phyloP scores from a whole-genome alignment of 2,797 vertebrate species.

The Epinephelus awoara region DNA sequence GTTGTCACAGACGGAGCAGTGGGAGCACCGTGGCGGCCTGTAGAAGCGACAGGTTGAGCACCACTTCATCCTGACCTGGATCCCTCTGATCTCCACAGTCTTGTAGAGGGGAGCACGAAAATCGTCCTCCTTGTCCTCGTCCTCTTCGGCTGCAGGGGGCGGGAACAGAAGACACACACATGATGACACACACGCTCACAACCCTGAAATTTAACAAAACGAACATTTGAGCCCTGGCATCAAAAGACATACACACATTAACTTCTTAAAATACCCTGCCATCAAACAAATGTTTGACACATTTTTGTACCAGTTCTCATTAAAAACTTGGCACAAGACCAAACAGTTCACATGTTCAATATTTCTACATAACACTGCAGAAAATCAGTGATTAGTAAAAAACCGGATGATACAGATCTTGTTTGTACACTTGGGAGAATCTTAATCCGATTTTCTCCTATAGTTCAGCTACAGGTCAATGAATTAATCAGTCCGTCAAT shows the following conservation, averaged over 20 bases:
- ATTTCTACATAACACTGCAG: background rate
- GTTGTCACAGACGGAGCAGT: conserved; percentile 98
- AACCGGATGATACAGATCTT: background rate
- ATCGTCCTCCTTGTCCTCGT: conserved; percentile 98
- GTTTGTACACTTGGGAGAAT: background rate
- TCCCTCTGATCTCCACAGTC: conserved; percentile 97
- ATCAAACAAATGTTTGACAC: no score
- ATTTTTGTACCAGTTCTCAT: background rate
- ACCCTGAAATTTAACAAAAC: background rate
- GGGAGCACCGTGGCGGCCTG: conserved; percentile 95
- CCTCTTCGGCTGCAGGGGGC: conserved; percentile 90
- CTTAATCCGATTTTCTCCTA: background rate
- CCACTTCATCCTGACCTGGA: conserved; percentile 99
- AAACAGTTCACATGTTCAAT: background rate
- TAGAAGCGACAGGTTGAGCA: conserved; percentile 98
- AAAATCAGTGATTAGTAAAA: background rate
- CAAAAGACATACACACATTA: no score
- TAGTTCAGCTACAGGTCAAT: background rate
- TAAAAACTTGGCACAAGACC: background rate
- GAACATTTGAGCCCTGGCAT: background rate
- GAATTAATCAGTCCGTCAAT: background rate
- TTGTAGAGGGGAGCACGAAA: conserved; percentile 97
- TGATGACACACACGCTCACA: background rate
- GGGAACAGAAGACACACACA: background rate
- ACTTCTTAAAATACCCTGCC: no score